Evolutionary conservation across 2,797 vertebrate genomes (phyloP).

Genomic region (Rhynchotus rufescens): DNA sequence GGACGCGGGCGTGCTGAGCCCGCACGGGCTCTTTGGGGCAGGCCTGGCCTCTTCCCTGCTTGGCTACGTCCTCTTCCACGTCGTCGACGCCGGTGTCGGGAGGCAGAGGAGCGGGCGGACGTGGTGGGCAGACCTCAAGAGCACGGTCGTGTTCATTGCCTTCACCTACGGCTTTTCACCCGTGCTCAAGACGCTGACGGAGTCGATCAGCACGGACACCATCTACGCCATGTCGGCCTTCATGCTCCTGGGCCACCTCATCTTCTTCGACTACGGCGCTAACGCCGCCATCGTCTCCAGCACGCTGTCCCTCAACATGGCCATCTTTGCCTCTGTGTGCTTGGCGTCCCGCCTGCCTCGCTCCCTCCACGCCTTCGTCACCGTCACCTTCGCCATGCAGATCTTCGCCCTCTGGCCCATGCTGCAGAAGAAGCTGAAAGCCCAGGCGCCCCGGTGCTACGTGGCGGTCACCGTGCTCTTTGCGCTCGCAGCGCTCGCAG

Average conservation of each 20-base stretch:
- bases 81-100: slow-evolving; percentile 76
- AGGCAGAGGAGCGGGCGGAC: slow-evolving; percentile 81
- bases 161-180: slow-evolving; percentile 98
- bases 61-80: slow-evolving; percentile 89
- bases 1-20: slow-evolving; percentile 89
- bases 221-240: slow-evolving; percentile 95
- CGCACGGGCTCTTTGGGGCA: slow-evolving; percentile 84
- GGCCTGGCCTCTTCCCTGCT: slow-evolving; percentile 85
- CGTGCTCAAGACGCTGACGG: slow-evolving; percentile 94
- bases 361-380: slow-evolving; percentile 92
- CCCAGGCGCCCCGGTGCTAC: slow-evolving; percentile 81
- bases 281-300: slow-evolving; percentile 88
- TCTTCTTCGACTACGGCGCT: slow-evolving; percentile 91
- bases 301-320: slow-evolving; percentile 95
- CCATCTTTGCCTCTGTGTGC: slow-evolving; percentile 96
- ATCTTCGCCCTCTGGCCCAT: slow-evolving; percentile 97
- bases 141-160: slow-evolving; percentile 89
- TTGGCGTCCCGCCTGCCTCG: slow-evolving; percentile 93
- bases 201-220: slow-evolving; percentile 97
- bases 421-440: slow-evolving; percentile 90
- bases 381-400: slow-evolving; percentile 94
- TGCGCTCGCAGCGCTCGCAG: slow-evolving; percentile 82
- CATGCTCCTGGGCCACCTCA: slow-evolving; percentile 96
- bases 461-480: slow-evolving; percentile 86
- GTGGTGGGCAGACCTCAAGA: slow-evolving; percentile 91